Evolutionary conservation across 2,797 vertebrate genomes (phyloP).

Genomic region (Tolypeutes matacus): DNA sequence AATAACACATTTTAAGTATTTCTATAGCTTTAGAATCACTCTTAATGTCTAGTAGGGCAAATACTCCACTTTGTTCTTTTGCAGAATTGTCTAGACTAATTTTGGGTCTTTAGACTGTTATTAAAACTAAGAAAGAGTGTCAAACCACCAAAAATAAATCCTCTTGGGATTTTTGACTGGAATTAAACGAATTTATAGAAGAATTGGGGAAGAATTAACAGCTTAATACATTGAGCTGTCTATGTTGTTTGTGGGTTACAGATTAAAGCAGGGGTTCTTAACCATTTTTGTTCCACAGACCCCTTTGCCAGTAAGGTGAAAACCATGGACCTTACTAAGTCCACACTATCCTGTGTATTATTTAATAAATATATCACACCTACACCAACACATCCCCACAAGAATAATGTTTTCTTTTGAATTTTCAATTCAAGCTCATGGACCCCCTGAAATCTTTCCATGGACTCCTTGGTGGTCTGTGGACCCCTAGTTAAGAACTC

Average conservation of each 20-base stretch:
- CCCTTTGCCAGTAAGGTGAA: too few species aligned
- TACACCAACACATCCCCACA: too few species aligned
- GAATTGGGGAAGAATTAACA: conserved; percentile 4
- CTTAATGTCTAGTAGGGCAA: neutral
- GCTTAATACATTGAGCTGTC: conserved; percentile 3
- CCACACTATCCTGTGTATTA: too few species aligned
- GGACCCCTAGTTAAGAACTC: too few species aligned
- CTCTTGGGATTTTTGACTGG: neutral
- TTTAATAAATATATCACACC: too few species aligned
- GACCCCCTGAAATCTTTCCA: too few species aligned
- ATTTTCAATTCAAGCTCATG: neutral
- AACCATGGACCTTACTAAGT: too few species aligned
- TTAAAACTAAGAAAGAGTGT: neutral
- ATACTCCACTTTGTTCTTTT: neutral
- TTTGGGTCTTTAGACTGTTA: conserved; percentile 6
- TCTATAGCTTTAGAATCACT: neutral
- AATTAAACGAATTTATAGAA: neutral
- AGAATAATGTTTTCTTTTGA: too few species aligned
- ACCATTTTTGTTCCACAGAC: too few species aligned
- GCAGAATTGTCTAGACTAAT: neutral
- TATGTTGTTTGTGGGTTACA: neutral
- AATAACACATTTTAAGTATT: neutral
- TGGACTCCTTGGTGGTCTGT: too few species aligned
- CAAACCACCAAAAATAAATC: conserved; percentile 7
- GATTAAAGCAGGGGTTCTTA: too few species aligned